A percentile compares a stretch with the other conserved stretches of the same genome.
Conservation (phyloP, 2,888 invertebrate species). For the Phortica magna region DNA sequence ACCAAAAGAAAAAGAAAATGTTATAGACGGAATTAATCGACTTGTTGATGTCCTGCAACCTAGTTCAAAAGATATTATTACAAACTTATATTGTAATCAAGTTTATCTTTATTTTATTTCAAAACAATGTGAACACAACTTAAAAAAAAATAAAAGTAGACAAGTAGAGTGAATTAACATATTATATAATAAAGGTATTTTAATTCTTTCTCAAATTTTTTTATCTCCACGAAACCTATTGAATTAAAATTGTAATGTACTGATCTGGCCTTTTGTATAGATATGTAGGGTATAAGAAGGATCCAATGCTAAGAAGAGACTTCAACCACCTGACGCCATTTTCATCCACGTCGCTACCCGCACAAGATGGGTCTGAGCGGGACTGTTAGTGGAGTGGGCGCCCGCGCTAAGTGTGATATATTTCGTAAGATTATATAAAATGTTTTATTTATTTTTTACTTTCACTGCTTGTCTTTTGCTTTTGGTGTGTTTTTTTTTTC, state of each 20-base stretch:
- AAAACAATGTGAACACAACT: too few species aligned
- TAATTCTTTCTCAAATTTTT: too few species aligned
- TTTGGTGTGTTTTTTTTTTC: conserved; percentile 18
- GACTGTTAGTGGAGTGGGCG: neutral
- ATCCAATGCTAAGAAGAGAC: conserved; percentile 41
- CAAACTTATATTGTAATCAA: too few species aligned
- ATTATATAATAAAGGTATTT: too few species aligned
- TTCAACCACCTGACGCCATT: conserved; percentile 44
- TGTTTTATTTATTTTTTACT: conserved; percentile 69
- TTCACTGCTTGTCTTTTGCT: conserved; percentile 50
- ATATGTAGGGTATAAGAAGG: conserved; percentile 54
- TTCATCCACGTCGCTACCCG: conserved; percentile 33
- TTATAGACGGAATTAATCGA: neutral
- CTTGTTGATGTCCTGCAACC: conserved; percentile 37
- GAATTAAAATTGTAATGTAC: neutral
- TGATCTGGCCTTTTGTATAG: neutral
- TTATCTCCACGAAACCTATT: too few species aligned
- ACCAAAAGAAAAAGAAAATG: conserved; percentile 48
- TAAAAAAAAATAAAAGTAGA: too few species aligned
- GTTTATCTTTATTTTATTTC: too few species aligned
- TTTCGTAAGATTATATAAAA: conserved; percentile 78
- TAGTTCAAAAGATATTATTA: too few species aligned
- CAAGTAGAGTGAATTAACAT: too few species aligned
- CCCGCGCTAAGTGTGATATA: conserved; percentile 78
- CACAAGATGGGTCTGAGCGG: conserved; percentile 21